A percentile compares a stretch with the other conserved stretches of the same genome.
phyloP scores from a whole-genome alignment of 2,113 vertebrate species.

The Psettodes erumei region DNA sequence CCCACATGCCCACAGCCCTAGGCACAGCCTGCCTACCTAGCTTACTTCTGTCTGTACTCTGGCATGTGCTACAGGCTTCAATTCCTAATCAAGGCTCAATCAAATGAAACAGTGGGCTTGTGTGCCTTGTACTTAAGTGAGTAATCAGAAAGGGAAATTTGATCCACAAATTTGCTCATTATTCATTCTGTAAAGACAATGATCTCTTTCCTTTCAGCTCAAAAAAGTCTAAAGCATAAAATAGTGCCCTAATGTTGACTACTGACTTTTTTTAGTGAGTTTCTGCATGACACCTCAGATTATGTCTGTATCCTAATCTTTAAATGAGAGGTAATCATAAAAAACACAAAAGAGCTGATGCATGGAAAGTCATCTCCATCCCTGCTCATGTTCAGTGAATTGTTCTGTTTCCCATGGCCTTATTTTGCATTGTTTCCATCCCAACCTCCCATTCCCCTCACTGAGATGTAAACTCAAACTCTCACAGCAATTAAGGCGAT shows the following conservation, averaged over 20 bases:
- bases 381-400: slow-evolving; percentile 20
- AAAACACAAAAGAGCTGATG: not conserved
- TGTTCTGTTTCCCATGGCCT: slow-evolving; percentile 55
- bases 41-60: not conserved
- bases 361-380: slow-evolving; percentile 13
- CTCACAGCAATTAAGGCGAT: slow-evolving; percentile 69
- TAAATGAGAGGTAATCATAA: slow-evolving; percentile 12
- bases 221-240: not conserved
- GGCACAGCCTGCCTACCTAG: not conserved
- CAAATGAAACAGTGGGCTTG: not conserved
- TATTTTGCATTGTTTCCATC: slow-evolving; percentile 27
- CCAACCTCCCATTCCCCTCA: slow-evolving; percentile 22
- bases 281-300: not conserved
- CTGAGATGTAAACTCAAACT: slow-evolving; percentile 50
- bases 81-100: not conserved
- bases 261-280: not conserved
- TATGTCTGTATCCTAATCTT: not conserved
- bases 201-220: not conserved
- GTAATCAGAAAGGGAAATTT: not conserved
- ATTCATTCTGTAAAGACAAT: not conserved
- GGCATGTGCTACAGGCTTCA: not conserved
- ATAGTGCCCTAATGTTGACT: not conserved
- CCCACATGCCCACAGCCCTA: no score
- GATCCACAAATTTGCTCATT: not conserved
- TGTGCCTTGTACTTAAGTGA: not conserved